Base-by-base conservation (phyloP, 2,113 vertebrate species). In the Hepsetus odoe region DNA sequence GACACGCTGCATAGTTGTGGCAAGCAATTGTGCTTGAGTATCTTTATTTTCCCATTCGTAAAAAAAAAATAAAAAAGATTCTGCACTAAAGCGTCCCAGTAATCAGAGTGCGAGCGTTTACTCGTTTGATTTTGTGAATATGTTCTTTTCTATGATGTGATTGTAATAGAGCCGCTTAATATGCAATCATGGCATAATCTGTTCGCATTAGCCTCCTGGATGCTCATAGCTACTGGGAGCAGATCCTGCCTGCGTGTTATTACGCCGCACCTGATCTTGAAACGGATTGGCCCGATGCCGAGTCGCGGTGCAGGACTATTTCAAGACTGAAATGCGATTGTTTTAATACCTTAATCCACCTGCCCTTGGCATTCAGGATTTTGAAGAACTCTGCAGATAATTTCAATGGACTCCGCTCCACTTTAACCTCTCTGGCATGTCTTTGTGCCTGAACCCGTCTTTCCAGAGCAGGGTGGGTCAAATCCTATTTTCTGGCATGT, bases 271-370 rank as follows among this genome's bases (percentile, higher is more conserved):
- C 91, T 91, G 89, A 92, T 93, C 89, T 90, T 88, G 82, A 91
- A n/a, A 90, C 87, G 87, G 89, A 91, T 90, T 87, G 64, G 85
- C 87, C 85, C 83, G 88, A 84, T 91, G 90, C 90, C 90, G 91
- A 91, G 90, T 91, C 87, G 87, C 88, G n/a, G 88, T 86, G 80
- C 90, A 85, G 87, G 89, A 92, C 91, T 94, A 93, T 94, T 94
- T 93, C 89, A 90, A 91, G 92, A 93, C 89, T 89, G 92, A 93
- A 93, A 93, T 93, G 92, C 91, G 93, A 94, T 93, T 94, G 91
- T 92, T 93, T 91, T 93, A 93, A 93, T 94, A 93, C 92, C 88
- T 92, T 93, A 93, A 94, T 93, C 93, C 92, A 91, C 89, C 91
- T 93, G 93, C 90, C 93, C 93, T 94, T 94, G 93, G 91, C 90